phyloP scores from a whole-genome alignment of 2,113 vertebrate genomes.

The Melanotaenia duboulayi region DNA sequence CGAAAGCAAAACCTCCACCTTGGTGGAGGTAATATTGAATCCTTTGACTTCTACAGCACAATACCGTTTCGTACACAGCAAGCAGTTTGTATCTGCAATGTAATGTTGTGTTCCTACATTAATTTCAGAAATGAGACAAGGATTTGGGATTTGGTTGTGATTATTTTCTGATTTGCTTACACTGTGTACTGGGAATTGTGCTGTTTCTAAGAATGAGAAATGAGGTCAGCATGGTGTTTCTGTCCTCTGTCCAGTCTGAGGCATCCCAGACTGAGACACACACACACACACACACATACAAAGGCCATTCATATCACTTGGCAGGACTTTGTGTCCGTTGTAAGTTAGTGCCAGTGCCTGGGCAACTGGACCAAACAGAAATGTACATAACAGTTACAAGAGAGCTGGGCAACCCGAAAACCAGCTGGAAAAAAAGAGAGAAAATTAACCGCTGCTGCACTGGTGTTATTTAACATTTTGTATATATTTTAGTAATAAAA shows the following conservation, averaged over 20 bases:
- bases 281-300: slow-evolving; percentile 38
- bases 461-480: slow-evolving; percentile 6
- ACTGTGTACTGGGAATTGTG: slow-evolving; percentile 53
- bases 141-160: slow-evolving; percentile 66
- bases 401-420: slow-evolving; percentile 42
- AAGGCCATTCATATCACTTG: slow-evolving; percentile 76
- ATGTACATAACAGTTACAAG: slow-evolving; percentile 65
- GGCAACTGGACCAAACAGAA: slow-evolving; percentile 74
- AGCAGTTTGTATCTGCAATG: slow-evolving; percentile 11
- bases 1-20: no score
- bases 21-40: no score
- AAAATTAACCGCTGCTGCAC: slow-evolving; percentile 2
- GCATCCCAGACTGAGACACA: slow-evolving; percentile 57
- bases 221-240: slow-evolving; percentile 72
- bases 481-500: slow-evolving; percentile 12
- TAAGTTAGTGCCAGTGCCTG: slow-evolving; percentile 51
- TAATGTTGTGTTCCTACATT: slow-evolving; percentile 25
- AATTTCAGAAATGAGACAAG: slow-evolving; percentile 48
- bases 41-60: slow-evolving; percentile 14
- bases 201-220: slow-evolving; percentile 64
- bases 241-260: slow-evolving; percentile 61
- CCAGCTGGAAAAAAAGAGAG: slow-evolving; percentile 29
- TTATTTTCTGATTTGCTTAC: slow-evolving; percentile 61
- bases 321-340: slow-evolving; percentile 69
- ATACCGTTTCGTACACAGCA: not conserved